phyloP scores from a whole-genome alignment of 2,888 invertebrate genomes.

The Xanthorhoe spadicearia region DNA sequence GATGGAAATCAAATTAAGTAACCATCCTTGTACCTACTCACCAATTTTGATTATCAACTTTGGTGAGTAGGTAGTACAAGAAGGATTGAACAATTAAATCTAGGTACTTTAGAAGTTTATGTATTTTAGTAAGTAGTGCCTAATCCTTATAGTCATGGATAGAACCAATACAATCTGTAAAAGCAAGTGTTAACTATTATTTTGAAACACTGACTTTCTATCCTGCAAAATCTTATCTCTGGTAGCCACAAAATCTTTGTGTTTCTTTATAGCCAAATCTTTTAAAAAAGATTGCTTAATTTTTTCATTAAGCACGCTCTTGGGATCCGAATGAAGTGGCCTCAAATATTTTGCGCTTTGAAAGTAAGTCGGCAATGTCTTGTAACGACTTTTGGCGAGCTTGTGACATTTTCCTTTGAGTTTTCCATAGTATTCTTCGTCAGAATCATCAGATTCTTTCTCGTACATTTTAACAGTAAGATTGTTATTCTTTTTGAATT shows the following conservation, averaged over 20 bases:
- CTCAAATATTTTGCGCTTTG: conserved; percentile 77
- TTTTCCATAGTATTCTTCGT: conserved; percentile 60
- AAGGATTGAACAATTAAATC: no score
- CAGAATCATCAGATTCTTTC: conserved; percentile 60
- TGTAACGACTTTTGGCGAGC: conserved; percentile 68
- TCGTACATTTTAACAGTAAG: conserved; percentile 67
- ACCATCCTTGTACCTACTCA: no score
- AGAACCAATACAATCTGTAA: background rate
- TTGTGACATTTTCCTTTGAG: conserved; percentile 70
- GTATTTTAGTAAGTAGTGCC: no score
- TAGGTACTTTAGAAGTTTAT: no score
- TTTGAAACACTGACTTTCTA: conserved; percentile 78
- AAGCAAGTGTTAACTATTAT: background rate
- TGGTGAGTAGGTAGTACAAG: no score
- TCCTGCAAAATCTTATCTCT: conserved; percentile 86
- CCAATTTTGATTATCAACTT: no score
- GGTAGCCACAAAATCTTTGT: conserved; percentile 80
- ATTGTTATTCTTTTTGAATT: conserved; percentile 51
- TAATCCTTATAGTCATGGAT: no score
- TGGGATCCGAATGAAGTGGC: conserved; percentile 50
- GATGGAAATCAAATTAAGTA: no score
- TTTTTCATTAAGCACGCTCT: conserved; percentile 59
- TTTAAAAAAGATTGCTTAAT: conserved; percentile 72
- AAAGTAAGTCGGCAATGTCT: conserved; percentile 67
- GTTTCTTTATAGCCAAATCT: conserved; percentile 82